These are phyloP conservation scores for Lethrus apterus DNA, from an alignment of 1,140 invertebrate genomes.

Conservation along the genomic window DNA sequence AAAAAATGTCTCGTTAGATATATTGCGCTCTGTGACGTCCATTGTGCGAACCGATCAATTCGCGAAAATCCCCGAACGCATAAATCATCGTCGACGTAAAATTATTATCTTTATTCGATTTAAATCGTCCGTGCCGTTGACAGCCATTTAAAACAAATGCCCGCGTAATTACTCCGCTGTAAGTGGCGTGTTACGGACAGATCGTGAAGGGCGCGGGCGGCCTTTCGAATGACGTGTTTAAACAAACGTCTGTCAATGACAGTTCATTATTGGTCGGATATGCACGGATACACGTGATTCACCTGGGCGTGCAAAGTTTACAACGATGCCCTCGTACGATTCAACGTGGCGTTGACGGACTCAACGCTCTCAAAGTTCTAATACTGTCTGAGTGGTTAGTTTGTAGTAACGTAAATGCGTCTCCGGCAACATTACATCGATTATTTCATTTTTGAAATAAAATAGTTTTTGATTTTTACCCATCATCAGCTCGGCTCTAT, in stretches of 20 bases:
- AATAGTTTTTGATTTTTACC: no score
- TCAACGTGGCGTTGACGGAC: background rate
- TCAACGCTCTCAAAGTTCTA: no score
- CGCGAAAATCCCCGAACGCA: background rate
- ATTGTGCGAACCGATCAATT: no score
- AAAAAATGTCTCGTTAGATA: no score
- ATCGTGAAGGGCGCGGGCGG: background rate
- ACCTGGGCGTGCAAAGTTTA: background rate
- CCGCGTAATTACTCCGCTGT: background rate
- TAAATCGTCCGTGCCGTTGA: conserved; percentile 5
- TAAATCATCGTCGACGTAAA: conserved; percentile 2
- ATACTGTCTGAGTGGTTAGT: no score
- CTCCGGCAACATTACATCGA: no score
- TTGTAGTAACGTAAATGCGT: no score
- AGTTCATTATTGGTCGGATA: conserved; percentile 5
- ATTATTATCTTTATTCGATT: conserved; percentile 5
- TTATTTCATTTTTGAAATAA: no score
- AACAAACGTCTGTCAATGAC: conserved; percentile 8
- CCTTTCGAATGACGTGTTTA: background rate
- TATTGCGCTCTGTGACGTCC: no score
- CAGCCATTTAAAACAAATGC: conserved; percentile 7
- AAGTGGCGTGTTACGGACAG: background rate
- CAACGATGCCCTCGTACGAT: background rate
- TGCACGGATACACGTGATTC: conserved; percentile 1
- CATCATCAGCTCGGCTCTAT: no score